Percentiles rank a stretch among this genome's conserved stretches.
These are phyloP conservation scores for Macaria notata DNA, from an alignment of 2,888 invertebrate species.

Conservation along the genomic window DNA sequence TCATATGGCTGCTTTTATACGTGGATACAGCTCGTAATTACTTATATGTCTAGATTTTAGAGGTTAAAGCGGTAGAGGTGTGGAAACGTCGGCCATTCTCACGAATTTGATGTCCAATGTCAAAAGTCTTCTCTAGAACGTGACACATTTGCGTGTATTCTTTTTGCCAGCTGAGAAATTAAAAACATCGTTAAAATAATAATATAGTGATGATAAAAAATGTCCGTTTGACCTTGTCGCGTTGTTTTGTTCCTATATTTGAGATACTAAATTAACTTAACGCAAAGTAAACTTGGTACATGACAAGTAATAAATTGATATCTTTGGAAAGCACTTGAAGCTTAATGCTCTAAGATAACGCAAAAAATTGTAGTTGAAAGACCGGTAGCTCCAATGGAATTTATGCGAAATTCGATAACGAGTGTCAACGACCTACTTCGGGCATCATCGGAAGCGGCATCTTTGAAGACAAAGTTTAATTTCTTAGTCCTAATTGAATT, in stretches of 20 bases:
- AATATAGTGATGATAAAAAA: too few species aligned
- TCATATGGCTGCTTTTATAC: conserved; percentile 40
- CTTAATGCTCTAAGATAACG: conserved; percentile 7
- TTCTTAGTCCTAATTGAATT: conserved; percentile 81
- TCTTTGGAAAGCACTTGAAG: neutral
- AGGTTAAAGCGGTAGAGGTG: conserved; percentile 63
- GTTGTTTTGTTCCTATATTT: too few species aligned
- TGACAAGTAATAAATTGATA: neutral
- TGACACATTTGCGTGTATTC: conserved; percentile 14
- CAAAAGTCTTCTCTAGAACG: conserved; percentile 31
- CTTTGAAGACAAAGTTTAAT: conserved; percentile 68
- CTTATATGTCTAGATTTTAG: conserved; percentile 46
- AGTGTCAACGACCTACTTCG: conserved; percentile 59
- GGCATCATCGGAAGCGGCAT: conserved; percentile 62
- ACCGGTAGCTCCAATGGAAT: conserved; percentile 42
- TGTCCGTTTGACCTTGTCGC: too few species aligned
- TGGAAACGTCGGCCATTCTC: conserved; percentile 49
- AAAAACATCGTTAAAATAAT: too few species aligned
- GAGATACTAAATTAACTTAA: neutral
- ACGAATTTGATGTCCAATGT: conserved; percentile 38
- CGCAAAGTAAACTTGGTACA: neutral
- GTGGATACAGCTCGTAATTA: conserved; percentile 62
- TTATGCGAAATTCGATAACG: conserved; percentile 55
- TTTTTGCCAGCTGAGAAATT: too few species aligned
- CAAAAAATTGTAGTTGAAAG: conserved; percentile 37